Evolutionary conservation across 2,113 vertebrate species (phyloP), one percentile per base, ranked within the genome.

Genomic region (Onychorhynchus coronatus): DNA sequence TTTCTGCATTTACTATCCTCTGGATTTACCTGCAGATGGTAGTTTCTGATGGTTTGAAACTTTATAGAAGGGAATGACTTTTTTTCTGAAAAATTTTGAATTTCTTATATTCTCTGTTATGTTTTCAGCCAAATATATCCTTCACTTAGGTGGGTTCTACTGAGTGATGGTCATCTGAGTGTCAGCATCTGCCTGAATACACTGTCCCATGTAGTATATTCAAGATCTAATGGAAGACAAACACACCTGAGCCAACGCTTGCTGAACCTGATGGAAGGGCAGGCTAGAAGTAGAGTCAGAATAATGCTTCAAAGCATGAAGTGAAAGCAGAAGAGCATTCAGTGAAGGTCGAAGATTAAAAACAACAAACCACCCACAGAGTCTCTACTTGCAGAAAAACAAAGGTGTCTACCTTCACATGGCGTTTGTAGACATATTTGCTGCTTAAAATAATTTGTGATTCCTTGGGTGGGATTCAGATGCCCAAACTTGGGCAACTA

Each of bases 331-430:
- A 37, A 56, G 5, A 31, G 1, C 12, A 11, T 80, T 59, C 28
- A 18, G 39, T 1, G 0, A 65, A 59, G 18, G 46, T 50, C 19
- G 80, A 77, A 77, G 3, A 18, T 3, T 20, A 75, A 37, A 62
- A 31, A 18, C 6, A 7, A 35, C 1, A 8, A 42, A 1, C 1
- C 5, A 72, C 2, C 11, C 19, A 5, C 37, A 31, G 25, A 86
- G 63, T 9, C 2, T 24, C 1, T 23, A 20, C 13, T 63, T 46
- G 13, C 14, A 65, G 44, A 42, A 73, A 80, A 8, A 11, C 10
- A 33, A 11, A 42, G 13, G 3, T 3, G 0, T 58, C 14, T 72
- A 8, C 3, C 6, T 4, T 61, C 8, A 21, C 9, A 15, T 9
- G 15, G 9, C 24, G n/a, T 46, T 27, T 35, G 3, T n/a, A 71